A percentile compares a stretch with the other conserved stretches of the same genome.
These are phyloP conservation scores for Ictidomys tridecemlineatus DNA, from an alignment of 2,113 vertebrate genomes.

Conservation along the genomic window DNA sequence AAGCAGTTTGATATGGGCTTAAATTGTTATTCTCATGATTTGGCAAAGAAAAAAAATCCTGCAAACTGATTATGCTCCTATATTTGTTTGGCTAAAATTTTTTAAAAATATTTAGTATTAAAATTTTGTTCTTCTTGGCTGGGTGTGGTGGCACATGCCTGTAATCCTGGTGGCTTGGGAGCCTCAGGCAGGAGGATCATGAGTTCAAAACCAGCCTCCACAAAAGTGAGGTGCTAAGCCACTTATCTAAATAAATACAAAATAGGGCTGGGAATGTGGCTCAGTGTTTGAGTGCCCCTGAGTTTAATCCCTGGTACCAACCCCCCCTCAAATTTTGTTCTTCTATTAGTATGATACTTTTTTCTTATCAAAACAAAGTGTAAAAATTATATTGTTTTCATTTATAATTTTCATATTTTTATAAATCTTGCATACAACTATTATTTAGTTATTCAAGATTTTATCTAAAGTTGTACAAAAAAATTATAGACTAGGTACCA, in stretches of 20 bases:
- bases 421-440: background rate
- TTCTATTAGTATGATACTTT: constrained; percentile 13
- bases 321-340: too few species aligned
- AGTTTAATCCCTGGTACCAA: too few species aligned
- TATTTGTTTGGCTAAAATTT: constrained; percentile 28
- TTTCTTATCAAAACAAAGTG: background rate
- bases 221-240: too few species aligned
- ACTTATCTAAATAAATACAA: too few species aligned
- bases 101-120: constrained; percentile 27
- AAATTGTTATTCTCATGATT: background rate
- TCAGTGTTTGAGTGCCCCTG: too few species aligned
- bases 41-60: background rate
- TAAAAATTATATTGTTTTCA: constrained; percentile 44
- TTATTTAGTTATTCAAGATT: background rate
- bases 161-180: too few species aligned
- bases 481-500: background rate
- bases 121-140: background rate
- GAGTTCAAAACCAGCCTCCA: too few species aligned
- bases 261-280: too few species aligned
- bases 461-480: background rate
- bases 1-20: background rate
- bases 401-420: constrained; percentile 28
- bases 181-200: too few species aligned
- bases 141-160: too few species aligned
- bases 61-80: background rate